Conservation (phyloP, 2,113 vertebrate genomes). For the Tyrannus savana region DNA sequence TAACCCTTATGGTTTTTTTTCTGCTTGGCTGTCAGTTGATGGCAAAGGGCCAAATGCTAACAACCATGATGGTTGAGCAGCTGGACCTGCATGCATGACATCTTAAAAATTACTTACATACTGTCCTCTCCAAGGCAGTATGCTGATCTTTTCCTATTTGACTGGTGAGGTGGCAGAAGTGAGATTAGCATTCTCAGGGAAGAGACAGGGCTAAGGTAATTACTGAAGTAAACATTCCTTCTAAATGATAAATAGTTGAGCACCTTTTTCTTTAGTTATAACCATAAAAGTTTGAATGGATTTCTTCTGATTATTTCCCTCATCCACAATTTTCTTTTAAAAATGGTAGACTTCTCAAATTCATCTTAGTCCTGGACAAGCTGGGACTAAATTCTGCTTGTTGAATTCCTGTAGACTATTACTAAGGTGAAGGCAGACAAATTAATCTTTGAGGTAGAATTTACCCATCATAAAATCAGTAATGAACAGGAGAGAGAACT, state of each 20-base stretch:
- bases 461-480: neutral
- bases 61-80: neutral
- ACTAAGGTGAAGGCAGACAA: neutral
- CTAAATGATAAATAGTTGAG: neutral
- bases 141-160: neutral
- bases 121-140: neutral
- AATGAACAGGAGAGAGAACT: neutral
- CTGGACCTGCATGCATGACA: neutral
- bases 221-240: neutral
- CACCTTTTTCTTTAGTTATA: neutral
- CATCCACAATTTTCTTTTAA: neutral
- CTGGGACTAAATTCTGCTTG: neutral
- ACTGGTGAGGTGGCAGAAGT: neutral
- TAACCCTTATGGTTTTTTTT: conserved; percentile 43
- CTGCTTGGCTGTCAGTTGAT: conserved; percentile 14
- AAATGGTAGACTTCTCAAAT: neutral
- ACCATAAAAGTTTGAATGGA: neutral
- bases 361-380: neutral
- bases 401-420: neutral
- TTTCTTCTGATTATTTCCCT: neutral
- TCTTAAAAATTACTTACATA: conserved; percentile 2
- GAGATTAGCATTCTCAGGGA: neutral
- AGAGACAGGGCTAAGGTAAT: neutral
- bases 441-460: neutral
- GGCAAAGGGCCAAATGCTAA: conserved; percentile 26